phyloP scores from a whole-genome alignment of 2,113 vertebrate species.

The Chaetodon auriga region DNA sequence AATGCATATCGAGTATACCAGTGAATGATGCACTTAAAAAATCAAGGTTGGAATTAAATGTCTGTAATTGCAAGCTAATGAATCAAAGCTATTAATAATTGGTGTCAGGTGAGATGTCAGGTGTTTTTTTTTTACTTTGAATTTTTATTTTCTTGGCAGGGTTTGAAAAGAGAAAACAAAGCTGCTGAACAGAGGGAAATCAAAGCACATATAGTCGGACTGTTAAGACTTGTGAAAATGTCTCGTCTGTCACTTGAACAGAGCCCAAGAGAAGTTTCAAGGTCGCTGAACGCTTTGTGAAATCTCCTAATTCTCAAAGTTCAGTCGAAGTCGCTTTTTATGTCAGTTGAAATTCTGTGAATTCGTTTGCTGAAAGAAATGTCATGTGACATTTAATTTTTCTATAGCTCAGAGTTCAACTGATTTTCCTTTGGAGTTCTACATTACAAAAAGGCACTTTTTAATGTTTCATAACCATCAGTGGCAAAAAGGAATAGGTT shows the following conservation, averaged over 20 bases:
- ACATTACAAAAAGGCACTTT: conserved; percentile 2
- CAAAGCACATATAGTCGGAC: conserved; percentile 66
- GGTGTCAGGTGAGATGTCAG: conserved; percentile 47
- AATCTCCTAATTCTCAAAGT: conserved; percentile 27
- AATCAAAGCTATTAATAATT: conserved; percentile 71
- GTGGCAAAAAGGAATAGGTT: conserved; percentile 1
- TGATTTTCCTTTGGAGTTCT: conserved; percentile 4
- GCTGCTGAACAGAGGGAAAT: conserved; percentile 54
- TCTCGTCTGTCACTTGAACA: conserved; percentile 54
- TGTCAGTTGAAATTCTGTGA: conserved; percentile 22
- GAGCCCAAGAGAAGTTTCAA: conserved; percentile 58
- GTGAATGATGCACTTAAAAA: conserved; percentile 66
- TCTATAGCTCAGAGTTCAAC: conserved; percentile 16
- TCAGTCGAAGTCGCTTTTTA: not conserved
- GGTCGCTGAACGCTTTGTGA: conserved; percentile 33
- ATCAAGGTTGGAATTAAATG: conserved; percentile 61
- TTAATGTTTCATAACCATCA: conserved; percentile 1
- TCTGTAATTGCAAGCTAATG: conserved; percentile 67
- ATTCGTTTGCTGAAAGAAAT: conserved; percentile 27
- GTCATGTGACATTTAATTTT: conserved; percentile 13
- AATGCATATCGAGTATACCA: conserved; percentile 13
- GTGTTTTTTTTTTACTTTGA: conserved; percentile 32
- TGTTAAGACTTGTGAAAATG: conserved; percentile 50
- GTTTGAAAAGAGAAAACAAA: conserved; percentile 69
- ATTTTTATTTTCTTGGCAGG: conserved; percentile 64